phyloP scores from a whole-genome alignment of 2,797 vertebrate genomes.

The Calcarius lapponicus region DNA sequence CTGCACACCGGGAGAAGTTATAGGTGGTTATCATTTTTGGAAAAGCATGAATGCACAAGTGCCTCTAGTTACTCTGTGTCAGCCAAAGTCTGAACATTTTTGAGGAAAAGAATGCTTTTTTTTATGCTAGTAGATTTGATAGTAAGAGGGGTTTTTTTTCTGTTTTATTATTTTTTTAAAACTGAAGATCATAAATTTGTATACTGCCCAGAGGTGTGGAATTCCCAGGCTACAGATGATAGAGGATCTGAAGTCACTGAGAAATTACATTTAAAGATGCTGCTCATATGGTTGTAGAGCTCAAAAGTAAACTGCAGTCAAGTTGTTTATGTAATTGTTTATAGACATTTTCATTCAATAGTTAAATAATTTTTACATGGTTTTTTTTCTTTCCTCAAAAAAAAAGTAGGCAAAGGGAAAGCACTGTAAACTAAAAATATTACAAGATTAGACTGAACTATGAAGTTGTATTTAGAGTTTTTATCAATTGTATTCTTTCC shows the following conservation, averaged over 20 bases:
- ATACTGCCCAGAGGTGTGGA: background rate
- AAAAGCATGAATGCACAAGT: background rate
- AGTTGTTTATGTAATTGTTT: background rate
- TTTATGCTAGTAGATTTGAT: background rate
- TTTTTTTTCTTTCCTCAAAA: background rate
- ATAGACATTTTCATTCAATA: background rate
- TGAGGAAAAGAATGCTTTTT: background rate
- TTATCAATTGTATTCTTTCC: background rate
- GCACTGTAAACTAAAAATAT: background rate
- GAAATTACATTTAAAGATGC: background rate
- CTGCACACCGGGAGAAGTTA: constrained; percentile 20
- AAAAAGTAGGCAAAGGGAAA: background rate
- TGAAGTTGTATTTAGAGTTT: background rate
- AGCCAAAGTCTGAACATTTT: background rate
- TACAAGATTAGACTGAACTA: background rate
- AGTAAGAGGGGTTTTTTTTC: accelerated
- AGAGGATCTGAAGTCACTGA: background rate
- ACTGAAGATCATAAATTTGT: background rate
- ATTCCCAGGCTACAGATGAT: background rate
- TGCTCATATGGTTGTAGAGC: background rate
- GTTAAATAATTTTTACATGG: background rate
- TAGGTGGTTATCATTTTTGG: constrained; percentile 16
- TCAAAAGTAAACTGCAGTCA: background rate
- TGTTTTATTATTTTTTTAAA: background rate
- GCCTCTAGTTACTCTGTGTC: background rate